Conservation (phyloP, 2,888 invertebrate species). For the Tholera decimalis region DNA sequence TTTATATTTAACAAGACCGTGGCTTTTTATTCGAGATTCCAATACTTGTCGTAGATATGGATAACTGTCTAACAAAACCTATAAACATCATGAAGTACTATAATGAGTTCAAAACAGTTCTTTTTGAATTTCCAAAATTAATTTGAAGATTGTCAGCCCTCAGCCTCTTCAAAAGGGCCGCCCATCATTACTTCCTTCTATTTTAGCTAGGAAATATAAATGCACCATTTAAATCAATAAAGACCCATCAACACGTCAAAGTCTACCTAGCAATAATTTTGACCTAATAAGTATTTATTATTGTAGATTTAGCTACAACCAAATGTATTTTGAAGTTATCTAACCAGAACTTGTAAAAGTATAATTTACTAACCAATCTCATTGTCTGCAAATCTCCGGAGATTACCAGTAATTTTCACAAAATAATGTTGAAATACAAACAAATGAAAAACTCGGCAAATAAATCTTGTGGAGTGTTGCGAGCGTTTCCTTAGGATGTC, state of each 20-base stretch:
- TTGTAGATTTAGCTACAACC: not conserved
- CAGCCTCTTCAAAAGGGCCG: too few relatives aligned
- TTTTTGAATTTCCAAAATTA: too few relatives aligned
- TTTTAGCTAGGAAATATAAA: too few relatives aligned
- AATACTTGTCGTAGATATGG: not conserved
- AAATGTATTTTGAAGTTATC: not conserved
- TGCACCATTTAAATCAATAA: too few relatives aligned
- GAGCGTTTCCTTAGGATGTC: constrained; percentile 48
- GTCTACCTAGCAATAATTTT: not conserved
- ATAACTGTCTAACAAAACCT: not conserved
- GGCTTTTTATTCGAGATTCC: not conserved
- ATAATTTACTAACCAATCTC: constrained; percentile 20
- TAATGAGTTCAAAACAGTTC: too few relatives aligned
- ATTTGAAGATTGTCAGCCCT: too few relatives aligned
- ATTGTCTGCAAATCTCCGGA: constrained; percentile 14
- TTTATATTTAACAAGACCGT: constrained; percentile 23
- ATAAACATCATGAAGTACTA: not conserved
- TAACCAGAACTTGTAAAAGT: not conserved
- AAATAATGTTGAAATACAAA: constrained; percentile 42
- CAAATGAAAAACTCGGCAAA: constrained; percentile 49
- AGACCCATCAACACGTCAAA: too few relatives aligned
- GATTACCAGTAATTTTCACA: constrained; percentile 38
- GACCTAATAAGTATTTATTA: not conserved
- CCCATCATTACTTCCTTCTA: too few relatives aligned
- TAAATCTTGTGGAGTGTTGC: constrained; percentile 51